These are phyloP conservation scores for Pristionchus japonicus DNA, from an alignment of 2,888 invertebrate species.

Conservation along the genomic window DNA sequence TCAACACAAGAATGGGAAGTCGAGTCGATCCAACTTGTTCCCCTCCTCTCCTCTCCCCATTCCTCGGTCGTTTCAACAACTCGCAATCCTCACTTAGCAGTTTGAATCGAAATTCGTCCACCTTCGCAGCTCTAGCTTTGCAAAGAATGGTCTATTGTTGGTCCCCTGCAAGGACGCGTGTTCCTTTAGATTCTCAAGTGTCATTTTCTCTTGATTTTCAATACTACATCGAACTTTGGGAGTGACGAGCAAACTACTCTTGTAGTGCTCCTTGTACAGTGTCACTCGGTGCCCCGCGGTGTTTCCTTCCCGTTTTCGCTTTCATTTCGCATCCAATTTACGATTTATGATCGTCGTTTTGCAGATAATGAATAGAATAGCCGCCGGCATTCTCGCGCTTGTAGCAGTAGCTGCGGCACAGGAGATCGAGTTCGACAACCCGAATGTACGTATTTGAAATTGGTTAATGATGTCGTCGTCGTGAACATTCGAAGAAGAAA, in stretches of 20 bases:
- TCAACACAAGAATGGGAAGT: constrained; percentile 38
- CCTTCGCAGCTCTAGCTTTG: background rate
- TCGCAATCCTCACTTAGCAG: background rate
- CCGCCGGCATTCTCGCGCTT: background rate
- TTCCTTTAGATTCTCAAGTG: background rate
- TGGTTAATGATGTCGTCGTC: background rate
- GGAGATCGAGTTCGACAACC: constrained; percentile 46
- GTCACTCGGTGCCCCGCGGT: background rate
- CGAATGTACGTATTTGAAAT: background rate
- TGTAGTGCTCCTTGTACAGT: too few relatives aligned
- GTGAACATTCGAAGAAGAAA: too few relatives aligned
- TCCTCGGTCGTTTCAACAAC: constrained; percentile 4
- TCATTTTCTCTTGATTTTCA: too few relatives aligned
- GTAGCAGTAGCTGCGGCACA: background rate
- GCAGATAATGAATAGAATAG: constrained; percentile 6
- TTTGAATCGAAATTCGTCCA: background rate
- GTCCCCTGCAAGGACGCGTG: background rate
- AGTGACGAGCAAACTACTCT: too few relatives aligned
- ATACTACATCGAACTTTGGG: too few relatives aligned
- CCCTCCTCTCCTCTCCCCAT: background rate
- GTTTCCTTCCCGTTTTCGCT: background rate
- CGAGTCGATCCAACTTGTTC: constrained; percentile 25
- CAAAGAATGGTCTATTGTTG: background rate
- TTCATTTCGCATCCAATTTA: background rate
- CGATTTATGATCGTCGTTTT: background rate